Evolutionary conservation across 2,797 vertebrate species (phyloP).

Genomic region (Rhinichthys osculus): DNA sequence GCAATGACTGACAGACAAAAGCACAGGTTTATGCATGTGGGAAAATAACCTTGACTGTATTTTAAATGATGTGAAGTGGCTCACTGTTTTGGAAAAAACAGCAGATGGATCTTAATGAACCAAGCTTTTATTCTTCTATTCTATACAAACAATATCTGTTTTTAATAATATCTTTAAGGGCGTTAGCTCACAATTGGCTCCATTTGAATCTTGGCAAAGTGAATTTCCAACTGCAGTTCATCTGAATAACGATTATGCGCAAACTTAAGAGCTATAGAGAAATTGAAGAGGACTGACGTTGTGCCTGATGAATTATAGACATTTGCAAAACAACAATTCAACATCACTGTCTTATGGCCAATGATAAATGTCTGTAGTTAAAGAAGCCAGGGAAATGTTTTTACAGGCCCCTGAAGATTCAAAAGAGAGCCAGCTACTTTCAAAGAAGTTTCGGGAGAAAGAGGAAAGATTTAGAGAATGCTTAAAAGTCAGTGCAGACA

Average conservation of each 20-base stretch:
- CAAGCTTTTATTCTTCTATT: slow-evolving; percentile 42
- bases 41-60: slow-evolving; percentile 13
- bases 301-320: slow-evolving; percentile 49
- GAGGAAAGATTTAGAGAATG: slow-evolving; percentile 18
- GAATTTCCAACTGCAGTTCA: slow-evolving; percentile 51
- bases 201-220: slow-evolving; percentile 50
- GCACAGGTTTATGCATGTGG: neutral
- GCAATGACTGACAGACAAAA: slow-evolving; percentile 15
- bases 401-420: slow-evolving; percentile 41
- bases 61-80: slow-evolving; percentile 20
- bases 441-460: slow-evolving; percentile 37
- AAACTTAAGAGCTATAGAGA: slow-evolving; percentile 48
- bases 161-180: slow-evolving; percentile 37
- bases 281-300: slow-evolving; percentile 49
- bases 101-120: slow-evolving; percentile 57
- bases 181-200: slow-evolving; percentile 43
- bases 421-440: slow-evolving; percentile 46
- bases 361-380: slow-evolving; percentile 56
- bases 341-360: slow-evolving; percentile 38
- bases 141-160: slow-evolving; percentile 32
- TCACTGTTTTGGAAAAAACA: slow-evolving; percentile 37
- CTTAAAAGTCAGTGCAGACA: slow-evolving; percentile 18
- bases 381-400: slow-evolving; percentile 36
- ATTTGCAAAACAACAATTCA: slow-evolving; percentile 48
- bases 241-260: slow-evolving; percentile 49